phyloP scores from a whole-genome alignment of 2,797 vertebrate genomes.

The Chiroxiphia lanceolata region DNA sequence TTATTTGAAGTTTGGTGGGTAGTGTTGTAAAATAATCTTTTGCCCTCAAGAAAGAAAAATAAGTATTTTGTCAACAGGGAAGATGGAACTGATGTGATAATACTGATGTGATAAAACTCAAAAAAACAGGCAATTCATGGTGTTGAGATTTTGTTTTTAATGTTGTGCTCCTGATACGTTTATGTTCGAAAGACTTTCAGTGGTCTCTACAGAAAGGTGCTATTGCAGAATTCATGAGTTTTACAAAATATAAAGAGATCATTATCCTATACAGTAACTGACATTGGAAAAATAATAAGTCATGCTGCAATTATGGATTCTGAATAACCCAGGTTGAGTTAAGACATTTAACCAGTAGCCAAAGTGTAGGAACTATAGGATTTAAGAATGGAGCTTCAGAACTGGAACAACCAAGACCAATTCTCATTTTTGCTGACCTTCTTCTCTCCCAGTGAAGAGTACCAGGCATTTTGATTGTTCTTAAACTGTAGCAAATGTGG shows the following conservation, averaged over 20 bases:
- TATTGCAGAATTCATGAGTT: not conserved
- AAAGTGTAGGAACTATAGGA: accelerated
- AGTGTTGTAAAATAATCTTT: not conserved
- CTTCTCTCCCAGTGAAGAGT: not conserved
- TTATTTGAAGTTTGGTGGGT: not conserved
- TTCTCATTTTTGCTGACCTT: not conserved
- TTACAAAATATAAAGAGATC: not conserved
- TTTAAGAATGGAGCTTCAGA: not conserved
- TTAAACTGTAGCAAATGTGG: too few relatives aligned
- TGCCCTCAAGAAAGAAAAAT: not conserved
- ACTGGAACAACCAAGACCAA: not conserved
- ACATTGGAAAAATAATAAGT: not conserved
- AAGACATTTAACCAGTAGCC: not conserved
- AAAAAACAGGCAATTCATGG: not conserved
- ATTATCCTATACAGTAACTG: not conserved
- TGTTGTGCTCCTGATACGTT: not conserved
- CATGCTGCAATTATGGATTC: not conserved
- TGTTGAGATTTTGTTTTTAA: not conserved
- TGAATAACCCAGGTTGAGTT: not conserved
- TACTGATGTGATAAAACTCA: not conserved
- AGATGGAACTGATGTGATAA: not conserved
- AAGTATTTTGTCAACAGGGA: not conserved
- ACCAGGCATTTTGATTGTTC: not conserved
- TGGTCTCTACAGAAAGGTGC: not conserved
- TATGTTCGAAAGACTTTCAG: not conserved